These are phyloP conservation scores for Uropetala carovei DNA, from an alignment of 2,888 invertebrate species.

Conservation along the genomic window DNA sequence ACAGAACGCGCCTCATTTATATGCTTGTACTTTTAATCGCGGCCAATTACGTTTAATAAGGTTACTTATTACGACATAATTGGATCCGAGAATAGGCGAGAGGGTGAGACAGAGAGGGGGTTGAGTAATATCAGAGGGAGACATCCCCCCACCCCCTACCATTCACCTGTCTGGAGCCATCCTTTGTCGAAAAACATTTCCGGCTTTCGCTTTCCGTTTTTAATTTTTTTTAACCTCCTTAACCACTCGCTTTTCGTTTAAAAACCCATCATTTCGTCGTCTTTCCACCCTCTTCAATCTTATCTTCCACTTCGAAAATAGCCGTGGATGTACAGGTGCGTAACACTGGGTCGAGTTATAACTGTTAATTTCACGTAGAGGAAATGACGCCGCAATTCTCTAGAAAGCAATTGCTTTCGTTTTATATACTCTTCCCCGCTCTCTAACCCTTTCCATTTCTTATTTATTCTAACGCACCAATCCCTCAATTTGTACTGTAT, in stretches of 20 bases:
- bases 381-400: no score
- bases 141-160: no score
- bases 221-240: no score
- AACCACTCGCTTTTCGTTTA: neutral
- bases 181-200: neutral
- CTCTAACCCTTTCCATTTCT: no score
- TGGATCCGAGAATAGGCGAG: neutral
- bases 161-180: neutral
- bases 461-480: no score
- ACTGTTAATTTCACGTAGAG: no score
- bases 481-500: no score
- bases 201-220: neutral
- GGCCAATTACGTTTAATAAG: slow-evolving; percentile 27
- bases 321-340: neutral
- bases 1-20: neutral
- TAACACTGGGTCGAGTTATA: neutral
- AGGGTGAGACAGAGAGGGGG: neutral
- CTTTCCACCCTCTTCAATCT: neutral
- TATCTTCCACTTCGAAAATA: neutral
- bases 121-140: no score
- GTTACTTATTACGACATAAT: neutral
- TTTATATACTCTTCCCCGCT: no score
- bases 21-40: neutral
- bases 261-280: neutral
- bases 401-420: no score